A percentile compares a stretch with the other conserved stretches of the same genome.
phyloP scores from a whole-genome alignment of 2,113 vertebrate genomes.

The Notechis scutatus region DNA sequence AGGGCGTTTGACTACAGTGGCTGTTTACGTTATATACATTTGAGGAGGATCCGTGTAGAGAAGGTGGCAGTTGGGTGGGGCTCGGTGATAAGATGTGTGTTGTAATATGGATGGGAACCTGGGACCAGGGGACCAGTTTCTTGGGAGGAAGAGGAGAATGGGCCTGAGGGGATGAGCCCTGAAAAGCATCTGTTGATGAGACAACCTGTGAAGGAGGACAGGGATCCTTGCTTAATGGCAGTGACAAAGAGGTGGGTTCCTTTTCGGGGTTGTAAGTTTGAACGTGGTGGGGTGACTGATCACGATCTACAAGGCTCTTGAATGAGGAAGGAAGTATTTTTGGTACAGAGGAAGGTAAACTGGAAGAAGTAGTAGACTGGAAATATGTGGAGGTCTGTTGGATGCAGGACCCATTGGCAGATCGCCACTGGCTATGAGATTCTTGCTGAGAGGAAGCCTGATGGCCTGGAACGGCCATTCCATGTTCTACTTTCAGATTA shows the following conservation, averaged over 20 bases:
- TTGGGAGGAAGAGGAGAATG: conserved; percentile 65
- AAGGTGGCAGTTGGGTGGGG: conserved; percentile 75
- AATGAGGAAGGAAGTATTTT: conserved; percentile 47
- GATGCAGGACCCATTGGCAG: conserved; percentile 55
- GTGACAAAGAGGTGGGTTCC: conserved; percentile 14
- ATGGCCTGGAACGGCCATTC: conserved; percentile 46
- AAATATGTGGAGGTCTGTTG: conserved; percentile 65
- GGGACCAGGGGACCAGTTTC: conserved; percentile 69
- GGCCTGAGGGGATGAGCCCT: conserved; percentile 54
- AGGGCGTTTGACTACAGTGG: conserved; percentile 60
- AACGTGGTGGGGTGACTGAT: conserved; percentile 26
- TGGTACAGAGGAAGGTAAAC: conserved; percentile 35
- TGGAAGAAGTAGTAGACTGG: conserved; percentile 51
- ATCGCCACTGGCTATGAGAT: conserved; percentile 57
- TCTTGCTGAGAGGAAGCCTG: conserved; percentile 67
- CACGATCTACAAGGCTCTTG: conserved; percentile 31
- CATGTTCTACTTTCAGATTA: conserved; percentile 65
- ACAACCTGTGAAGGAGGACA: not conserved
- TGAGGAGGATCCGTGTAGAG: conserved; percentile 72
- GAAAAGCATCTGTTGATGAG: conserved; percentile 58
- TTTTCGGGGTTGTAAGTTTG: conserved; percentile 40
- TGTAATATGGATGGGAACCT: conserved; percentile 75
- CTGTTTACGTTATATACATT: conserved; percentile 70
- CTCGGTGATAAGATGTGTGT: conserved; percentile 79
- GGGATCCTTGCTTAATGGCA: conserved; percentile 16